phyloP scores from a whole-genome alignment of 1,140 invertebrate genomes.

The Bombus cullumanus region DNA sequence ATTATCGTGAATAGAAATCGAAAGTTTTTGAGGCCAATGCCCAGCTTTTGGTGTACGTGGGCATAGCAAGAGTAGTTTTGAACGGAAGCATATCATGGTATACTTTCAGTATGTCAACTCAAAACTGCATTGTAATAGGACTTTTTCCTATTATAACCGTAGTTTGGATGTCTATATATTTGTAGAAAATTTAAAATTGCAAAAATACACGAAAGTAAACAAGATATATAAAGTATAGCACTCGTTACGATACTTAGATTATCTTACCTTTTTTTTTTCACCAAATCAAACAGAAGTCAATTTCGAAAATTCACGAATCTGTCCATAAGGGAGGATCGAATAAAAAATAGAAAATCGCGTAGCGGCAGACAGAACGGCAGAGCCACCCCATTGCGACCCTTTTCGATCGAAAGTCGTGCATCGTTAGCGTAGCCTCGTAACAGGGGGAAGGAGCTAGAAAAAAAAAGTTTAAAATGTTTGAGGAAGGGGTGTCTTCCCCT shows the following conservation, averaged over 20 bases:
- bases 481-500: constrained; percentile 67
- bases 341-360: constrained; percentile 49
- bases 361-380: constrained; percentile 48
- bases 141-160: too few relatives aligned
- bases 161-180: too few relatives aligned
- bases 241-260: too few relatives aligned
- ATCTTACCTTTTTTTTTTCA: too few relatives aligned
- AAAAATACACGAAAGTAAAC: too few relatives aligned
- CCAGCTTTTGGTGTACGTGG: too few relatives aligned
- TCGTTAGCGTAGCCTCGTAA: constrained; percentile 63
- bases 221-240: too few relatives aligned
- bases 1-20: background rate
- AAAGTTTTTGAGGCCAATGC: background rate
- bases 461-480: constrained; percentile 81
- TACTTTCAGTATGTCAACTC: too few relatives aligned
- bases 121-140: too few relatives aligned
- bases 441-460: constrained; percentile 35
- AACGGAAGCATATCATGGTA: too few relatives aligned
- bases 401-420: constrained; percentile 58
- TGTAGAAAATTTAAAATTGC: too few relatives aligned
- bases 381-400: constrained; percentile 52
- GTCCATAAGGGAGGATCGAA: background rate
- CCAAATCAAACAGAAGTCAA: background rate
- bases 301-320: background rate
- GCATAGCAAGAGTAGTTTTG: too few relatives aligned